phyloP scores from a whole-genome alignment of 2,797 vertebrate genomes.

The Molossus alvarezi region DNA sequence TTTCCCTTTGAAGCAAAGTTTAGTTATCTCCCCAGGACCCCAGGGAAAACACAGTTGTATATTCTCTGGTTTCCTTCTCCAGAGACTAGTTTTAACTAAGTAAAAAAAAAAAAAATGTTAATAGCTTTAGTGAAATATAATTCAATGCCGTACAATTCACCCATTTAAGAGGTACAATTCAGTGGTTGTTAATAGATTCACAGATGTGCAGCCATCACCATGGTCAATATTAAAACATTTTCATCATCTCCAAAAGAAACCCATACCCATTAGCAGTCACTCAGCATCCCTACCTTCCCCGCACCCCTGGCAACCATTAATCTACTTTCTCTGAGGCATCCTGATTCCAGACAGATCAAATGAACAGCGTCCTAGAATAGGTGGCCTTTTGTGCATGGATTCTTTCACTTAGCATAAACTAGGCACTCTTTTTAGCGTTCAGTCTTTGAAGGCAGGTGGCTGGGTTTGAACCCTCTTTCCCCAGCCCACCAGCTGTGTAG shows the following conservation, averaged over 20 bases:
- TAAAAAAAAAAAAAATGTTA: background rate
- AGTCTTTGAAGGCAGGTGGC: background rate
- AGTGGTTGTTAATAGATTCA: background rate
- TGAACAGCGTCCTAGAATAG: background rate
- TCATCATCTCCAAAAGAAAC: background rate
- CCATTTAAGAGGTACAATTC: background rate
- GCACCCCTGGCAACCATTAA: background rate
- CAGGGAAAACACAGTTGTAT: background rate
- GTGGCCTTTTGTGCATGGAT: background rate
- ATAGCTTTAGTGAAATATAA: background rate
- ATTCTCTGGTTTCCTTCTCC: background rate
- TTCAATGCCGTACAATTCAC: background rate
- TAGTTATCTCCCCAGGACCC: background rate
- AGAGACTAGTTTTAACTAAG: conserved; percentile 26
- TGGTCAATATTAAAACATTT: background rate
- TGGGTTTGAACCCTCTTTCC: background rate
- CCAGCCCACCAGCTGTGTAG: background rate
- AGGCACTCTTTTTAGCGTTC: background rate
- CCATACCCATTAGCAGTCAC: background rate
- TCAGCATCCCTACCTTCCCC: too few species aligned
- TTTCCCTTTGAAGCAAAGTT: conserved; percentile 43
- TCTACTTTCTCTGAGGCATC: background rate
- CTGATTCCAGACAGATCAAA: background rate
- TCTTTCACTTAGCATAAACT: background rate
- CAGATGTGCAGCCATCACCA: background rate